These are phyloP conservation scores for Microtus californicus DNA, from an alignment of 2,797 vertebrate genomes.

Conservation along the genomic window DNA sequence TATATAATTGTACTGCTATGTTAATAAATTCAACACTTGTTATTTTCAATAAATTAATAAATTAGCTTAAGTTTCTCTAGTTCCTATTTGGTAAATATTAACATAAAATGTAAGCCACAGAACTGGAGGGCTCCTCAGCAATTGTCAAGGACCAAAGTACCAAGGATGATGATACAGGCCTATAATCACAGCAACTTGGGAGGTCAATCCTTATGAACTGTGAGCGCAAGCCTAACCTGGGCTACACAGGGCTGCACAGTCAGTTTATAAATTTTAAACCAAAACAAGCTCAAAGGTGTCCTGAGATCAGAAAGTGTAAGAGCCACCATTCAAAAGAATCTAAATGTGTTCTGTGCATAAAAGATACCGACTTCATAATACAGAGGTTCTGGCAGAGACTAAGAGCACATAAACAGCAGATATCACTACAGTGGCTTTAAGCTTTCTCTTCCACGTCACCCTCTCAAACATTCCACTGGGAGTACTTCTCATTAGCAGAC, in stretches of 20 bases:
- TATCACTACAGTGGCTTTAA: neutral
- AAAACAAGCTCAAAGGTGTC: neutral
- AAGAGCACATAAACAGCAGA: neutral
- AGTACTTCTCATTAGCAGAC: conserved; percentile 63
- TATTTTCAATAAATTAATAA: conserved; percentile 48
- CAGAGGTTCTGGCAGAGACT: neutral
- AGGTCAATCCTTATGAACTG: neutral
- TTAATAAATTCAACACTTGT: neutral
- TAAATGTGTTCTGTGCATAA: neutral
- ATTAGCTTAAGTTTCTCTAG: conserved; percentile 25
- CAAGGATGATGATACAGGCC: too few species aligned
- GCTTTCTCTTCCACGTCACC: neutral
- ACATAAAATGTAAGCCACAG: neutral
- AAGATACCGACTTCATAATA: conserved; percentile 5
- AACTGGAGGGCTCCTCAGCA: neutral
- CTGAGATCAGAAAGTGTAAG: neutral
- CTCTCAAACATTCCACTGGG: neutral
- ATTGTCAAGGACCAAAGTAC: neutral
- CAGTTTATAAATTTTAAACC: neutral
- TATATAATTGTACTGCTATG: neutral
- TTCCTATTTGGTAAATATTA: conserved; percentile 17
- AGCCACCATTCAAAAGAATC: neutral
- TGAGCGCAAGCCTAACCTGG: neutral
- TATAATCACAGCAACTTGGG: neutral
- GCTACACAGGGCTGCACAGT: neutral